Conservation (phyloP, 2,797 vertebrate genomes). For the Phrynocephalus forsythii region DNA sequence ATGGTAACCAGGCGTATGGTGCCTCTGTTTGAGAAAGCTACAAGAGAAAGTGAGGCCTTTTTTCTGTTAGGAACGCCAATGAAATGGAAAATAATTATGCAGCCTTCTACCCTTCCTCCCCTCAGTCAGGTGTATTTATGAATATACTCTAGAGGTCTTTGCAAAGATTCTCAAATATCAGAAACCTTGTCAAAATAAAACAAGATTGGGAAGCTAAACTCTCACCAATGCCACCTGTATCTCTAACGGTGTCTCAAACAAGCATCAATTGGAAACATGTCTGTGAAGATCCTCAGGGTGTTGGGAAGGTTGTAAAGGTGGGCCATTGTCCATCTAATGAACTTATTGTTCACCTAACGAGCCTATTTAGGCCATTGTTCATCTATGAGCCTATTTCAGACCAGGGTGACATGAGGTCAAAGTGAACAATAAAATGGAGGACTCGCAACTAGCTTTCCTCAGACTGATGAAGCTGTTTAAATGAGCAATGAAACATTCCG, state of each 20-base stretch:
- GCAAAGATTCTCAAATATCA: constrained; percentile 28
- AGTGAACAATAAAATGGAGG: too few relatives aligned
- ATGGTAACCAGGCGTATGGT: constrained; percentile 72
- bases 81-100: constrained; percentile 71
- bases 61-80: constrained; percentile 65
- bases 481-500: too few relatives aligned
- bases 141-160: constrained; percentile 33
- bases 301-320: too few relatives aligned
- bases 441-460: too few relatives aligned
- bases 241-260: background rate
- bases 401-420: too few relatives aligned
- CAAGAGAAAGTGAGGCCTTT: constrained; percentile 63
- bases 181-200: background rate
- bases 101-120: constrained; percentile 50
- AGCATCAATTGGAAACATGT: background rate
- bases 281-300: too few relatives aligned
- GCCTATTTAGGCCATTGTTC: too few relatives aligned
- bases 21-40: constrained; percentile 71
- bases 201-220: background rate
- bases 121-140: constrained; percentile 41
- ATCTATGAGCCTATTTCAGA: too few relatives aligned
- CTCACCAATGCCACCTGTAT: background rate
- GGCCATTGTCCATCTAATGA: too few relatives aligned
- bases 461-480: too few relatives aligned
- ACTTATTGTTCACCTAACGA: too few relatives aligned